These are phyloP conservation scores for Eumacrocentrus americanus DNA, from an alignment of 2,888 invertebrate species.

Conservation along the genomic window DNA sequence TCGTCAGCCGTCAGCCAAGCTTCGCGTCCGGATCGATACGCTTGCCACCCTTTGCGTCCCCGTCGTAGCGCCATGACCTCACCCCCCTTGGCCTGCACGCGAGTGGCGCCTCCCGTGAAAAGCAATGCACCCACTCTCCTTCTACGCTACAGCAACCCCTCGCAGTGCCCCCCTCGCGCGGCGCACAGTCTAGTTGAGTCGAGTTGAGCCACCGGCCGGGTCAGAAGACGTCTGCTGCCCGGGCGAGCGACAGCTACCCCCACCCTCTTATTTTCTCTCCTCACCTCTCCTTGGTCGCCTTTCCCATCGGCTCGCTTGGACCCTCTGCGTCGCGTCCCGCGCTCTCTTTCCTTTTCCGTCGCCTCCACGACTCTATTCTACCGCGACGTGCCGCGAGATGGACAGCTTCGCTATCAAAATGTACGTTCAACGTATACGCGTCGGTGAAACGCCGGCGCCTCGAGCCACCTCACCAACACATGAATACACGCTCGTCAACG, in stretches of 20 bases:
- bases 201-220: conserved; percentile 53
- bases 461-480: conserved; percentile 23
- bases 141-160: conserved; percentile 33
- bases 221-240: conserved; percentile 62
- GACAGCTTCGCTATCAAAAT: conserved; percentile 45
- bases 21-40: conserved; percentile 60
- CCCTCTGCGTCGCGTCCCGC: conserved; percentile 40
- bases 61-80: conserved; percentile 40
- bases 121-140: conserved; percentile 55
- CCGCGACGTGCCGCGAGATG: conserved; percentile 54
- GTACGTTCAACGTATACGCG: conserved; percentile 31
- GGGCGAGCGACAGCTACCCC: conserved; percentile 61
- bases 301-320: conserved; percentile 31
- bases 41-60: conserved; percentile 52
- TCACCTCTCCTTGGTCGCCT: conserved; percentile 41
- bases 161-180: conserved; percentile 13
- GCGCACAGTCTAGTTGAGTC: conserved; percentile 48
- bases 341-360: conserved; percentile 37
- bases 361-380: conserved; percentile 51
- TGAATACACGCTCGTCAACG: neutral
- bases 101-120: conserved; percentile 47
- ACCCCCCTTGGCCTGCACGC: conserved; percentile 28
- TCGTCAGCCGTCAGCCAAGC: conserved; percentile 61
- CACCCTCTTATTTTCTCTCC: conserved; percentile 44
- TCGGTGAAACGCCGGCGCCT: conserved; percentile 34